Evolutionary conservation across 2,888 invertebrate genomes (phyloP).

Genomic region (Autographa pulchrina): DNA sequence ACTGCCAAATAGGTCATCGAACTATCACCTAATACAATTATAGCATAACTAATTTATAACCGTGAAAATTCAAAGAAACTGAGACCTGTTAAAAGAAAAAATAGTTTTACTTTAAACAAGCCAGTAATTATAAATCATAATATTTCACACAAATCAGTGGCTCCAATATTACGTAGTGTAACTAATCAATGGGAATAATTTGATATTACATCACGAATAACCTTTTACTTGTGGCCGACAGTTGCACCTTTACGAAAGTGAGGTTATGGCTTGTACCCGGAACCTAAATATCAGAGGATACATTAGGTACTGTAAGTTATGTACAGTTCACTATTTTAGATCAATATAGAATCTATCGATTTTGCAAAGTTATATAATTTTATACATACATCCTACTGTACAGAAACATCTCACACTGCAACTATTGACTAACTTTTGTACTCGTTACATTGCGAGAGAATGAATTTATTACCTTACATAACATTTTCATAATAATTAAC

Average conservation of each 20-base stretch:
- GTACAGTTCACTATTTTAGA: neutral
- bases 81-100: neutral
- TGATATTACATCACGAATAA: conserved; percentile 39
- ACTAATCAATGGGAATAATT: conserved; percentile 42
- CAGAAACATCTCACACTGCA: too few species aligned
- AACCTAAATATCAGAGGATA: conserved; percentile 23
- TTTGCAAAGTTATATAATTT: too few species aligned
- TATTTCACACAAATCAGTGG: conserved; percentile 16
- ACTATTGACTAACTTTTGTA: neutral
- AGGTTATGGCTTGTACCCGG: conserved; percentile 26
- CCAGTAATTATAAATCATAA: neutral
- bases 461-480: neutral
- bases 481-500: neutral
- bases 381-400: too few species aligned
- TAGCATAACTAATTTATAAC: neutral
- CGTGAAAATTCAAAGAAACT: neutral
- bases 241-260: conserved; percentile 41
- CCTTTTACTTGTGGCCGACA: conserved; percentile 33
- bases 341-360: neutral
- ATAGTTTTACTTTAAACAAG: conserved; percentile 2
- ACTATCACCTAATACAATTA: neutral
- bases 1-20: conserved; percentile 6
- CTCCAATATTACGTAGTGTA: conserved; percentile 32
- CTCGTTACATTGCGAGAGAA: neutral
- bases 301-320: neutral